A percentile compares a stretch with the other conserved stretches of the same genome.
These are phyloP conservation scores for Octonoba sinensis DNA, from an alignment of 2,888 invertebrate species.

Conservation along the genomic window DNA sequence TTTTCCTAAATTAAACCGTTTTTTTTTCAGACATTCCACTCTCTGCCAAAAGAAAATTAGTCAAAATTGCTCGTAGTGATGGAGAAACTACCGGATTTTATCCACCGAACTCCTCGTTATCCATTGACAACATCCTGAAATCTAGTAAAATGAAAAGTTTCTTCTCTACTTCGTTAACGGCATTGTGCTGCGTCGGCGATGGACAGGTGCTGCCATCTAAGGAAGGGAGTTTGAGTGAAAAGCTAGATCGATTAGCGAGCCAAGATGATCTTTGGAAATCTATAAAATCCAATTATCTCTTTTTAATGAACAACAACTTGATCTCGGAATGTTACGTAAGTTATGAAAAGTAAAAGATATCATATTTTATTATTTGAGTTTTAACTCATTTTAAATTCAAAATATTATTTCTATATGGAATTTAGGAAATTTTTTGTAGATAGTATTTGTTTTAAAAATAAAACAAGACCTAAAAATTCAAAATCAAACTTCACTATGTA, in stretches of 20 bases:
- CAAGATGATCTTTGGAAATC: conserved; percentile 87
- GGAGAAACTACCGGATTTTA: conserved; percentile 6
- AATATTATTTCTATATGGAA: too few relatives aligned
- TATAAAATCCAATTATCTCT: conserved; percentile 90
- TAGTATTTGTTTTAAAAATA: too few relatives aligned
- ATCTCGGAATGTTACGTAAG: conserved; percentile 86
- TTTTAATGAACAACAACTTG: conserved; percentile 94
- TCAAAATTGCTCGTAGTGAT: conserved; percentile 33
- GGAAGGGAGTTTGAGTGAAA: neutral
- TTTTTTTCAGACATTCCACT: conserved; percentile 10
- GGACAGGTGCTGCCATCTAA: conserved; percentile 39
- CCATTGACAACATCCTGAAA: too few relatives aligned
- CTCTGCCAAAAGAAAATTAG: conserved; percentile 45
- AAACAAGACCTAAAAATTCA: conserved; percentile 70
- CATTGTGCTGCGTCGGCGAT: neutral
- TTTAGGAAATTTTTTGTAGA: too few relatives aligned
- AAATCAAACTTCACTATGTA: too few relatives aligned
- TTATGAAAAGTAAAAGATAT: neutral
- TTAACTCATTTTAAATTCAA: too few relatives aligned
- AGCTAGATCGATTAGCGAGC: conserved; percentile 21
- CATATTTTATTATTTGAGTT: too few relatives aligned
- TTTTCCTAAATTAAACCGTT: too few relatives aligned
- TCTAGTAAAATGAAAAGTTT: too few relatives aligned
- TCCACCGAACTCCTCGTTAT: too few relatives aligned
- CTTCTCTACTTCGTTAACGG: too few relatives aligned